Evolutionary conservation across 1,140 invertebrate genomes (phyloP).

Genomic region (Megathymus violae): DNA sequence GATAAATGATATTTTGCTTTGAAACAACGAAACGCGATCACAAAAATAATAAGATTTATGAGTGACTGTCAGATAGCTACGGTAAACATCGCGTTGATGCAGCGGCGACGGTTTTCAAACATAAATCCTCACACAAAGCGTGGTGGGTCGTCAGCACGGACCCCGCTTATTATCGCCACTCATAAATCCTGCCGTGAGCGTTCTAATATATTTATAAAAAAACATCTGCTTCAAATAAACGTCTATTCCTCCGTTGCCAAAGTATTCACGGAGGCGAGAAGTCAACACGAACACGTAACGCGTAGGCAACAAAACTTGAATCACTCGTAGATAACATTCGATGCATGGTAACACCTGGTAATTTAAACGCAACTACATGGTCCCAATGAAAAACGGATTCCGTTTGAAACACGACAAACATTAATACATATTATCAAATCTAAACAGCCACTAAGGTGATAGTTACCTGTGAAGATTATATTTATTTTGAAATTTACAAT

Average conservation of each 20-base stretch:
- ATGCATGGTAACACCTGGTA: too few species aligned
- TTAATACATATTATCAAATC: not conserved
- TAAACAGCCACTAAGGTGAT: not conserved
- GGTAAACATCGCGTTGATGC: not conserved
- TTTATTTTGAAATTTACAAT: slow-evolving; percentile 16
- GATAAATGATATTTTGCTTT: too few species aligned
- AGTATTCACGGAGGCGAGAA: slow-evolving; percentile 20
- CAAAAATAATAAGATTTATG: too few species aligned
- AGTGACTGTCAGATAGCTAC: too few species aligned
- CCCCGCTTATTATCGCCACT: slow-evolving; percentile 12
- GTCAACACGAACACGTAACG: slow-evolving; percentile 17
- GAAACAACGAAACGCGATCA: too few species aligned
- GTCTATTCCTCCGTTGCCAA: slow-evolving; percentile 19
- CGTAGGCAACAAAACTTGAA: slow-evolving; percentile 10
- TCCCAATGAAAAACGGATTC: not conserved
- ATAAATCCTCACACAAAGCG: slow-evolving; percentile 11
- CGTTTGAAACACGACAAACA: not conserved
- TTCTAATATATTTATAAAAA: slow-evolving; percentile 5
- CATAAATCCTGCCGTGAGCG: slow-evolving; percentile 10
- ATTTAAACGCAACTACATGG: too few species aligned
- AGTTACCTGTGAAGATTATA: slow-evolving; percentile 17
- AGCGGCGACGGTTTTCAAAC: slow-evolving; percentile 10
- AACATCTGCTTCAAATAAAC: too few species aligned
- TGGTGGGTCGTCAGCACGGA: slow-evolving; percentile 5
- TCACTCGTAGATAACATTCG: slow-evolving; percentile 14